Conservation (phyloP, 2,113 vertebrate genomes). For the Tapirus terrestris region DNA sequence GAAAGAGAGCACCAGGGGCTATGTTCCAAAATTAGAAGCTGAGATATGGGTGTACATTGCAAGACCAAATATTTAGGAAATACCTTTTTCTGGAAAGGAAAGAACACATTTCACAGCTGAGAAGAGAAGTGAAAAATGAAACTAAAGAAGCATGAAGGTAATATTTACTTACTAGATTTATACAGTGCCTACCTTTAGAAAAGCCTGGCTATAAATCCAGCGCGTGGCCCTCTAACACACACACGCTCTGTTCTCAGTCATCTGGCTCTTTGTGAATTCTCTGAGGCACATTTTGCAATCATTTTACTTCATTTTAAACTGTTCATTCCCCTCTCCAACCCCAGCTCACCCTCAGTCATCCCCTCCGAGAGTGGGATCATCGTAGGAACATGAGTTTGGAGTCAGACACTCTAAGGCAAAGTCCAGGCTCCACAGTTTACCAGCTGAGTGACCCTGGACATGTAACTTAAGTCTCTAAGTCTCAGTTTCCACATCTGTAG, state of each 20-base stretch:
- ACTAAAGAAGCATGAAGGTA: conserved; percentile 69
- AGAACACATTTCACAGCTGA: conserved; percentile 66
- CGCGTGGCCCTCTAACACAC: not conserved
- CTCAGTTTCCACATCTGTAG: not conserved
- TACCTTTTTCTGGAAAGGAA: conserved; percentile 59
- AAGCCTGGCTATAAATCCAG: conserved; percentile 41
- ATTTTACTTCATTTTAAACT: not conserved
- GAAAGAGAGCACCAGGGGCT: conserved; percentile 64
- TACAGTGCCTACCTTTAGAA: conserved; percentile 51
- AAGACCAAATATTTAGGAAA: conserved; percentile 70
- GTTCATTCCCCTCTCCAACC: not conserved
- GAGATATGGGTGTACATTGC: conserved; percentile 51
- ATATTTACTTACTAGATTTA: conserved; percentile 66
- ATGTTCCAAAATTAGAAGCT: conserved; percentile 68
- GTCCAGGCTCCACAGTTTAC: not conserved
- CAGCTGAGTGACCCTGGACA: not conserved
- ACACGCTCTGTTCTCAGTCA: not conserved
- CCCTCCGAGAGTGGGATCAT: not conserved
- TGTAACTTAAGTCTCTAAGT: not conserved
- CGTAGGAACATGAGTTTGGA: not conserved
- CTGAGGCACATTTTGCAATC: not conserved
- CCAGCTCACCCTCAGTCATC: not conserved
- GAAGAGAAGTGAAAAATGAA: conserved; percentile 67
- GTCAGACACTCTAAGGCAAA: not conserved
- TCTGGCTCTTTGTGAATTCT: not conserved